Evolutionary conservation across 2,113 vertebrate genomes (phyloP).

Genomic region (Anolis sagrei): DNA sequence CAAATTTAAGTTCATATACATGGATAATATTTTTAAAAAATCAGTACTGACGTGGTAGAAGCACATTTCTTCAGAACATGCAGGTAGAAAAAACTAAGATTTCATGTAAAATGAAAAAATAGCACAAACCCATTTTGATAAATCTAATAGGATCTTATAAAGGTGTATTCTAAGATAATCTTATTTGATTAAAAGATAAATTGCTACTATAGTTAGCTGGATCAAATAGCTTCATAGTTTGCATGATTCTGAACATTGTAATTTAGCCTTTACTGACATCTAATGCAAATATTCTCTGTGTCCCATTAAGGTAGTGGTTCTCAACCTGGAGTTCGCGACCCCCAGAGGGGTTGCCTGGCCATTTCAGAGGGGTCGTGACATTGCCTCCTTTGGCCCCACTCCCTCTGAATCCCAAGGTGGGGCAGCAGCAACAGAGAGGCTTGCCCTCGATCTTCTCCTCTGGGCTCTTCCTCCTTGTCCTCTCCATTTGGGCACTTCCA

Average conservation of each 20-base stretch:
- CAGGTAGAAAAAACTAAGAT: background rate
- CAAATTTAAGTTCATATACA: background rate
- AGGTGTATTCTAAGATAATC: background rate
- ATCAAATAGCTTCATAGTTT: background rate
- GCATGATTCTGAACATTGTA: background rate
- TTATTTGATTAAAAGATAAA: conserved; percentile 24
- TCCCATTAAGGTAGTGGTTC: too few species aligned
- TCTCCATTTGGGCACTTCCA: too few species aligned
- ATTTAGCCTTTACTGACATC: background rate
- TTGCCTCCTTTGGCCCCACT: too few species aligned
- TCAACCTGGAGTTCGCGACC: too few species aligned
- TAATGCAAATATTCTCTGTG: background rate
- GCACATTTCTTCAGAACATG: background rate
- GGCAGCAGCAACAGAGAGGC: too few species aligned
- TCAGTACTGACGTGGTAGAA: background rate
- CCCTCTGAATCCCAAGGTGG: too few species aligned
- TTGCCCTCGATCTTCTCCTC: too few species aligned
- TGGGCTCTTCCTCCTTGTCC: too few species aligned
- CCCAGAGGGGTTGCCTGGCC: too few species aligned
- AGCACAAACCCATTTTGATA: background rate
- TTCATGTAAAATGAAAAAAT: background rate
- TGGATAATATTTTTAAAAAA: background rate
- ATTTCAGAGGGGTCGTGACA: too few species aligned
- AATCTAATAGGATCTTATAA: background rate
- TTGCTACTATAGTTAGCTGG: background rate